Evolutionary conservation across 2,888 invertebrate species (phyloP).

Genomic region (Diloba caeruleocephala): DNA sequence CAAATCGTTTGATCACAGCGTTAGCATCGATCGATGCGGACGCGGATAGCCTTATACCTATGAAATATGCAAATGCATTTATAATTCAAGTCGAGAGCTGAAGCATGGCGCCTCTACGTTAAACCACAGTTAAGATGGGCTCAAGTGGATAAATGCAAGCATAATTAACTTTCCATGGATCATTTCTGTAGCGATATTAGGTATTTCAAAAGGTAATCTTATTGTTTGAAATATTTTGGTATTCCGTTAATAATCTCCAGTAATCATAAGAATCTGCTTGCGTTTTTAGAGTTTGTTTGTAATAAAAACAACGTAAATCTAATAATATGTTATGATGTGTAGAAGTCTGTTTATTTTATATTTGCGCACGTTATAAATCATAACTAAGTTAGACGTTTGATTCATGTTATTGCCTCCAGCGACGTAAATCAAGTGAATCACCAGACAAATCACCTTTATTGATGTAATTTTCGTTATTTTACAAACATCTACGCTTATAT

Average conservation of each 20-base stretch:
- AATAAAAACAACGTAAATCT: not conserved
- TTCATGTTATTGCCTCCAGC: constrained; percentile 32
- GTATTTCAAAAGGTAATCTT: constrained; percentile 1
- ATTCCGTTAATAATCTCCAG: not conserved
- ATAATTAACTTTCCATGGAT: constrained; percentile 55
- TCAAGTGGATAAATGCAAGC: constrained; percentile 52
- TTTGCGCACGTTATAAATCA: constrained; percentile 27
- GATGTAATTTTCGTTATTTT: constrained; percentile 42
- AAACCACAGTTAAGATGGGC: constrained; percentile 46
- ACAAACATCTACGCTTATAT: constrained; percentile 35
- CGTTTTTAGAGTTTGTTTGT: constrained; percentile 2
- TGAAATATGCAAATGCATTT: constrained; percentile 69
- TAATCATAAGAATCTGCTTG: not conserved
- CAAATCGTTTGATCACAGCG: not conserved
- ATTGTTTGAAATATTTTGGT: not conserved
- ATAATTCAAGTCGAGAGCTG: constrained; percentile 61
- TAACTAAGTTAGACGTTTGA: constrained; percentile 23
- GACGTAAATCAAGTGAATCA: constrained; percentile 47
- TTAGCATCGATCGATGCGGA: constrained; percentile 46
- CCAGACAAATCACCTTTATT: constrained; percentile 42
- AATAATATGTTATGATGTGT: constrained; percentile 3
- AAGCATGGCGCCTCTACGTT: constrained; percentile 41
- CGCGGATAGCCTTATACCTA: constrained; percentile 40
- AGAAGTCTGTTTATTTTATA: constrained; percentile 20
- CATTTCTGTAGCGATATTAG: constrained; percentile 5